Conservation (phyloP, 2,888 invertebrate species). For the Augochlorella aurata region DNA sequence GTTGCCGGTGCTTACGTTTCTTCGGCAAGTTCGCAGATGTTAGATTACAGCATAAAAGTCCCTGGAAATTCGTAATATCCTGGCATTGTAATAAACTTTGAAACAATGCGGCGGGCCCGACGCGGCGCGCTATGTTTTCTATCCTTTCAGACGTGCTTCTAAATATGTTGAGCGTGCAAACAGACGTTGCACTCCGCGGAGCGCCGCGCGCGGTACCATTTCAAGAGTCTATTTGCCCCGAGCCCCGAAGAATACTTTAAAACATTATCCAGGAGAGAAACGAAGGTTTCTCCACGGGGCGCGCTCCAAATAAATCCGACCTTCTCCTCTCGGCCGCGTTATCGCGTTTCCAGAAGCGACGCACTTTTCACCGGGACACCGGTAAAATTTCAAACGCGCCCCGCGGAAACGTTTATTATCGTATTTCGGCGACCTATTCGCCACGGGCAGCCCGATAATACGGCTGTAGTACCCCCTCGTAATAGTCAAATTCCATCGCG, state of each 20-base stretch:
- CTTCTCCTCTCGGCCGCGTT: not conserved
- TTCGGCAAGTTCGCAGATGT: not conserved
- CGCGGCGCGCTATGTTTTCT: not conserved
- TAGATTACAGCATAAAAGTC: not conserved
- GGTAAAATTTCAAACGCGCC: not conserved
- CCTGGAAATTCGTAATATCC: not conserved
- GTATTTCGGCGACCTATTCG: constrained; percentile 7
- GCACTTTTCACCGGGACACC: not conserved
- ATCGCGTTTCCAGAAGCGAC: not conserved
- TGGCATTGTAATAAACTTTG: not conserved
- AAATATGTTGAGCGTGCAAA: constrained; percentile 8
- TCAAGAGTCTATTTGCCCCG: not conserved
- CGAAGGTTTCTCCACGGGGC: not conserved
- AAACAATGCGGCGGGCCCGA: not conserved
- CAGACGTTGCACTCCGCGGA: not conserved
- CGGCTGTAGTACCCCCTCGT: not conserved
- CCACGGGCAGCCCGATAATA: not conserved
- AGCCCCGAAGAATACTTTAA: not conserved
- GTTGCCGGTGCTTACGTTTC: not conserved
- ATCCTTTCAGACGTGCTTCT: constrained; percentile 1
- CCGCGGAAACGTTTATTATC: not conserved
- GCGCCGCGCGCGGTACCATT: not conserved
- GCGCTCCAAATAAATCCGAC: not conserved
- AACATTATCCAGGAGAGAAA: not conserved
- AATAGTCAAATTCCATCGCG: not conserved